These are phyloP conservation scores for Parnassius mnemosyne DNA, from an alignment of 2,888 invertebrate species.

Conservation along the genomic window DNA sequence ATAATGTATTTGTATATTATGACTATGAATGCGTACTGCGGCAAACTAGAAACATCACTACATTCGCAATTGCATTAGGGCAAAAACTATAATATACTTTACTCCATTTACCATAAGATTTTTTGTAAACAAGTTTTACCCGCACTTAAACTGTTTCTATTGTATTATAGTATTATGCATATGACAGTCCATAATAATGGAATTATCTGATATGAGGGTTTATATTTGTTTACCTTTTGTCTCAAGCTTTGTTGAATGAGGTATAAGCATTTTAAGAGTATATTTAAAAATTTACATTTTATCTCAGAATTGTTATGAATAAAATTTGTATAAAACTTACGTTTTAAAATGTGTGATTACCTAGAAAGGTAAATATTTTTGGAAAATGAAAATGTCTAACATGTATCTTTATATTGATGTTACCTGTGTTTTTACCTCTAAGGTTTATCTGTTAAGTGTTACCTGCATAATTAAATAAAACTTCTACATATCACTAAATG, in stretches of 20 bases:
- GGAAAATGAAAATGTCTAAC: neutral
- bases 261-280: neutral
- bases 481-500: slow-evolving; percentile 2
- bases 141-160: too few species aligned
- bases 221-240: neutral
- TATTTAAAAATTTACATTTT: neutral
- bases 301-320: neutral
- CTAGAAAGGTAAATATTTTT: neutral
- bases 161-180: neutral
- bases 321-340: neutral
- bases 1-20: neutral
- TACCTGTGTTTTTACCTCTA: neutral
- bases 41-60: too few species aligned
- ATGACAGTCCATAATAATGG: neutral
- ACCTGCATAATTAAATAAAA: neutral
- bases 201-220: neutral
- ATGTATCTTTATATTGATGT: neutral
- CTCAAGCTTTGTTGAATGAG: too few species aligned
- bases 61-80: too few species aligned
- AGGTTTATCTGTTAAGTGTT: neutral
- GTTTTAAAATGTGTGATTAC: neutral
- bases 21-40: too few species aligned
- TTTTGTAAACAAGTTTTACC: too few species aligned
- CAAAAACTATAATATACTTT: too few species aligned
- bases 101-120: too few species aligned